These are phyloP conservation scores for Coleophora deauratella DNA, from an alignment of 2,888 invertebrate genomes.

Conservation along the genomic window DNA sequence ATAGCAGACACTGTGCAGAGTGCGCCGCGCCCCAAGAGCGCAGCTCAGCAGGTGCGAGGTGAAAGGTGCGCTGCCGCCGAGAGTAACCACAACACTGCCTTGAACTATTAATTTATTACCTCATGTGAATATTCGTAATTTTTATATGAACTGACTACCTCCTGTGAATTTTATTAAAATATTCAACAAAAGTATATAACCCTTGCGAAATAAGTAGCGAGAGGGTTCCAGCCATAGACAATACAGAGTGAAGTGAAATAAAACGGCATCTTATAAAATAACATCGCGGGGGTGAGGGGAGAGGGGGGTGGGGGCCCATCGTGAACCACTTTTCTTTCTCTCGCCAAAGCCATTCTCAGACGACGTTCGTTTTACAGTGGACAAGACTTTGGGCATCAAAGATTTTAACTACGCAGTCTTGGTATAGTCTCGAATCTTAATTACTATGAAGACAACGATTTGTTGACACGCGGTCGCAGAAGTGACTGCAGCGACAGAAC, in stretches of 20 bases:
- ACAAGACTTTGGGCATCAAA: slow-evolving; percentile 18
- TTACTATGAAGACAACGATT: neutral
- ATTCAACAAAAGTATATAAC: neutral
- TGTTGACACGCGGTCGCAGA: neutral
- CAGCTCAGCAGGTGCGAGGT: no score
- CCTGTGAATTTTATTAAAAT: no score
- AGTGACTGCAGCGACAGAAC: neutral
- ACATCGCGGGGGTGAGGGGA: slow-evolving; percentile 8
- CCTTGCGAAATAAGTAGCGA: neutral
- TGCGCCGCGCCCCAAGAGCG: no score
- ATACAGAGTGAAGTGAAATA: slow-evolving; percentile 35
- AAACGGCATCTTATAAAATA: slow-evolving; percentile 34
- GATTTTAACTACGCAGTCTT: no score
- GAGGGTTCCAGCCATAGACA: neutral
- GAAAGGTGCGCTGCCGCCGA: no score
- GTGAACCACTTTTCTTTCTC: slow-evolving; percentile 41
- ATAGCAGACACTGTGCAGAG: no score
- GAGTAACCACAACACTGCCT: no score
- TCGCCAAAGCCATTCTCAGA: slow-evolving; percentile 39
- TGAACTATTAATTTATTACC: no score
- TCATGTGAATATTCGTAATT: no score
- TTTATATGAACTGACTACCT: no score
- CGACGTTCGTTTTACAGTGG: slow-evolving; percentile 26
- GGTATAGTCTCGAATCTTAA: neutral
- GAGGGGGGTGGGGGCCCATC: slow-evolving; percentile 18